Conservation (phyloP, 2,113 vertebrate species). For the Gnathonemus longibarbis region DNA sequence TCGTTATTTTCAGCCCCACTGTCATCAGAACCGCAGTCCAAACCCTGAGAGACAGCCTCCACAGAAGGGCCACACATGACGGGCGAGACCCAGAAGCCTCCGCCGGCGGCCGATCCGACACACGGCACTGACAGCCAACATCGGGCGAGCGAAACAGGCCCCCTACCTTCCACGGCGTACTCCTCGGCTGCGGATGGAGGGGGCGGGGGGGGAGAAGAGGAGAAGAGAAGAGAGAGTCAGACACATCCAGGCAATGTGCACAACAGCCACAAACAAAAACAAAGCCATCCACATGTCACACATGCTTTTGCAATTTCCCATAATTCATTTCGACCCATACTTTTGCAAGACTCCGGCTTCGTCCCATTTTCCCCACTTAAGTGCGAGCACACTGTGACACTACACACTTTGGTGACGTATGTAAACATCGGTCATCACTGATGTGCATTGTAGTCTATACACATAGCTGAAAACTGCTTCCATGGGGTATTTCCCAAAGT, state of each 20-base stretch:
- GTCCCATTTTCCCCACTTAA: neutral
- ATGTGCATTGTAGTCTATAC: neutral
- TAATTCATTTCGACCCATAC: neutral
- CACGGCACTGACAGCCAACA: neutral
- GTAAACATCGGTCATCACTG: neutral
- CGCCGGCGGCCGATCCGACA: neutral
- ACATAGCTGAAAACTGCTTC: neutral
- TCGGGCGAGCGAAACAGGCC: constrained; percentile 23
- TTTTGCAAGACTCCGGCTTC: neutral
- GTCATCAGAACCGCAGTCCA: constrained; percentile 68
- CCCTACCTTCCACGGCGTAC: constrained; percentile 68
- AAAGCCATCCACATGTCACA: neutral
- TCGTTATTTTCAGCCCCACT: constrained; percentile 14
- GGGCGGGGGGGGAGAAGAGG: neutral
- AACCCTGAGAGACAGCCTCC: constrained; percentile 57
- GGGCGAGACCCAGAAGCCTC: neutral
- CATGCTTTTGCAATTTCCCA: neutral
- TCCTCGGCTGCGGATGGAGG: constrained; percentile 49
- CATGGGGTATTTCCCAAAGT: neutral
- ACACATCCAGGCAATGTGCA: neutral
- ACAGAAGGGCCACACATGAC: constrained; percentile 31
- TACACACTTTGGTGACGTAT: neutral
- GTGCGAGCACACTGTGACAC: neutral
- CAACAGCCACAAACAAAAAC: neutral
- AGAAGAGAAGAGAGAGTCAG: neutral